Conservation (phyloP, 1,140 invertebrate species). For the Lordiphosa clarofinis region DNA sequence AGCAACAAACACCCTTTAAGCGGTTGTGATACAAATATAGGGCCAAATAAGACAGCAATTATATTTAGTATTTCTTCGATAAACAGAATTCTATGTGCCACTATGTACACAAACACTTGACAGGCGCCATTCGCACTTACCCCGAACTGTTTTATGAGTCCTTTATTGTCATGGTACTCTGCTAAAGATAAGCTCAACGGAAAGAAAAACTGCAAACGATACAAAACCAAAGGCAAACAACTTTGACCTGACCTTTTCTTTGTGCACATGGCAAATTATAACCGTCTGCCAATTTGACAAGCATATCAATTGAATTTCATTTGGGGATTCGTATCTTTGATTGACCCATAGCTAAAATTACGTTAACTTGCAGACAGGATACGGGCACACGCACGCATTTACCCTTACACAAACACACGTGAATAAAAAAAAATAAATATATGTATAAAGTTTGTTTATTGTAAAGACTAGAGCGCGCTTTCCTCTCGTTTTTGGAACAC, state of each 20-base stretch:
- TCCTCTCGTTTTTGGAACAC: not conserved
- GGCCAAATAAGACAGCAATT: not conserved
- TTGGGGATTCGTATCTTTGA: conserved; percentile 30
- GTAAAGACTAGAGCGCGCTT: conserved; percentile 41
- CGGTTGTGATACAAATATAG: no score
- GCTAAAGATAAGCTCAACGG: not conserved
- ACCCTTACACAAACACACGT: not conserved
- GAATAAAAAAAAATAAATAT: not conserved
- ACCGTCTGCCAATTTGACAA: conserved; percentile 61
- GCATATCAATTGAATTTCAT: conserved; percentile 63
- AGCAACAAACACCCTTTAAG: no score
- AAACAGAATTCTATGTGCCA: no score
- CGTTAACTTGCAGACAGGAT: conserved; percentile 14
- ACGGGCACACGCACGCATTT: not conserved
- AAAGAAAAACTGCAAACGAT: conserved; percentile 28
- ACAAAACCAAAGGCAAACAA: conserved; percentile 31
- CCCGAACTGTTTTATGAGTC: conserved; percentile 28
- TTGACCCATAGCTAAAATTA: conserved; percentile 39
- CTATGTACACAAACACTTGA: conserved; percentile 7
- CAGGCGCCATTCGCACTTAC: conserved; percentile 33
- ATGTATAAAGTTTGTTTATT: conserved; percentile 45
- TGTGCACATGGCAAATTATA: conserved; percentile 56
- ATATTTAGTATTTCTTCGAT: not conserved
- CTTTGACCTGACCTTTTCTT: conserved; percentile 38
- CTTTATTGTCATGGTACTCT: conserved; percentile 14